Base-by-base conservation (phyloP, 1,140 invertebrate species). In the Penaeus indicus region DNA sequence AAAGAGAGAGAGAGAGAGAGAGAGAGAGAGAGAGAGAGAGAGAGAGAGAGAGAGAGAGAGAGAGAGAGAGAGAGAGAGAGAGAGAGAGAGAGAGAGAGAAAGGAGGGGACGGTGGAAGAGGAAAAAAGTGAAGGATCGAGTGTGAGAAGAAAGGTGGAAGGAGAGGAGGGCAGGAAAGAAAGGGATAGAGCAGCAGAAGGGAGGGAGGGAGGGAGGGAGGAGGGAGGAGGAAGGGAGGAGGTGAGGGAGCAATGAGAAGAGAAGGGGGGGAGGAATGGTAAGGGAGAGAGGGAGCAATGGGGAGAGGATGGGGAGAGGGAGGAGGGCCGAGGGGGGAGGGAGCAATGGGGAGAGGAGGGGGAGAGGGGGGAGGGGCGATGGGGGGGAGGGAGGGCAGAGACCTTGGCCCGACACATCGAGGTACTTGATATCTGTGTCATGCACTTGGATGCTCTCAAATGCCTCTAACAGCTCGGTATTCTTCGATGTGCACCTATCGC, bases 391-490 rank as follows among this genome's bases (percentile, higher is more conserved):
- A 60, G 75, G 21, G 72, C 54, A 79, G 75, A 86, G 84, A 86
- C 84, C 84, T 86, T 86, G 84, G 84, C 84, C 84, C 54, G 54
- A 61, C 69, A 78, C 54, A 77, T n/a, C 54, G 60, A 38, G 61
- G 84, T 67, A 79, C 42, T 77, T 84, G 82, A 72, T 86, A 86
- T 86, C 69, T 86, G 84, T 86, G 84, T 86, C 84, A 86, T 86
- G 84, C 60, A 32, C 27, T 62, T 78, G 62, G 60, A 22, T 85
- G 82, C 82, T 84, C 38, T 13, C 19, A 47, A 32, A 84, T 75
- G 22, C 75, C 79, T 62, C 3, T 38, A n/a, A 85, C n/a, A 42
- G 61, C 67, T 38, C 64, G 54, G 38, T 22, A 47, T 63, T n/a
- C 61, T 25, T 13, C n/a, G 8, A 54, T 54, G 54, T 54, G 54